These are phyloP conservation scores for Dissostichus mawsoni DNA, from an alignment of 2,113 vertebrate species.

Conservation along the genomic window DNA sequence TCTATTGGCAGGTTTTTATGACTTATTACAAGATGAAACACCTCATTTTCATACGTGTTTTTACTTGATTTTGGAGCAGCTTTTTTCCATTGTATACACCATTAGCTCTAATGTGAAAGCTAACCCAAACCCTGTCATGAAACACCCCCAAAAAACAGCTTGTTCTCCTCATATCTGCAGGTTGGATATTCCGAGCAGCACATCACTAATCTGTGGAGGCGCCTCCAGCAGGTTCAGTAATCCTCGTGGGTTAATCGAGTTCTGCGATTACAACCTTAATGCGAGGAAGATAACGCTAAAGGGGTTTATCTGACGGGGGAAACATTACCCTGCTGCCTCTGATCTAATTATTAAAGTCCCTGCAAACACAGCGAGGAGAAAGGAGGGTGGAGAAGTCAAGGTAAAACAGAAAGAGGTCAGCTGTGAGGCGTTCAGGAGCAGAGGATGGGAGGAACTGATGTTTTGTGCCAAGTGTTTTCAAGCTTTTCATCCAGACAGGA, in stretches of 20 bases:
- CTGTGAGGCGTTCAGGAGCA: too few species aligned
- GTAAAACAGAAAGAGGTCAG: neutral
- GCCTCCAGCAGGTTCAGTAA: slow-evolving; percentile 45
- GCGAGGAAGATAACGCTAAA: slow-evolving; percentile 29
- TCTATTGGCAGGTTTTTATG: too few species aligned
- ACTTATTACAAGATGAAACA: too few species aligned
- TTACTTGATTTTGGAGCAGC: too few species aligned
- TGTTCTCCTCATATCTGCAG: neutral
- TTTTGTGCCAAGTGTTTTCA: too few species aligned
- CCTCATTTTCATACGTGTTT: too few species aligned
- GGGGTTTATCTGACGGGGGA: slow-evolving; percentile 39
- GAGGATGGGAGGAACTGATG: too few species aligned
- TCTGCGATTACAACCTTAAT: slow-evolving; percentile 51
- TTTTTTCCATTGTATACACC: too few species aligned
- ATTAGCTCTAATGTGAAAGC: neutral
- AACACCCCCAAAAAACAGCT: neutral
- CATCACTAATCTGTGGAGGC: slow-evolving; percentile 16
- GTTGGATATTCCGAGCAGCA: neutral
- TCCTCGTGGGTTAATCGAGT: slow-evolving; percentile 53
- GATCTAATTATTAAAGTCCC: slow-evolving; percentile 34
- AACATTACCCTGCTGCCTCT: slow-evolving; percentile 25
- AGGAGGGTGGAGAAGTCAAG: too few species aligned
- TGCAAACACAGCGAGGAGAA: neutral
- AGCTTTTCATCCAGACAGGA: too few species aligned
- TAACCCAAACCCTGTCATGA: too few species aligned